A percentile compares a stretch with the other conserved stretches of the same genome.
Conservation (phyloP, 2,797 vertebrate species). For the Amniataba percoides region DNA sequence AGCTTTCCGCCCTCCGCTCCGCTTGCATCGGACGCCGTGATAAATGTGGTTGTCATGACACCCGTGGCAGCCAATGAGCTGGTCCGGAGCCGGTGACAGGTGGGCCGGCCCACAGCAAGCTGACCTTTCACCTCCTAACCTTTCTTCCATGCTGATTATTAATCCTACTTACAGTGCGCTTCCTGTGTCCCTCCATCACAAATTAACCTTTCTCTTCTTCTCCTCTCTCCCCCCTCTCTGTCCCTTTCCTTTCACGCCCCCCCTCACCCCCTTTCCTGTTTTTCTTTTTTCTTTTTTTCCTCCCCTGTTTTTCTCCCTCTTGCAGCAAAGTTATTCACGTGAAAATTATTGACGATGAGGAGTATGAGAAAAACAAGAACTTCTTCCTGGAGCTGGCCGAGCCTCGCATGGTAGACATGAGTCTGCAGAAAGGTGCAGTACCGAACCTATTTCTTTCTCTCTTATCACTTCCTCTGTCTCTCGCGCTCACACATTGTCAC, state of each 20-base stretch:
- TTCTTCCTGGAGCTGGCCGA: conserved; percentile 99
- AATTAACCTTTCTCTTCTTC: conserved; percentile 78
- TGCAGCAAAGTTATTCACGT: conserved; percentile 97
- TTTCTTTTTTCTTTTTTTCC: not conserved
- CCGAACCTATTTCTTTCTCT: conserved; percentile 81
- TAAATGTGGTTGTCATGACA: conserved; percentile 68
- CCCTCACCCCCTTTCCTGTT: too few species aligned
- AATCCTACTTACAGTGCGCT: conserved; percentile 72
- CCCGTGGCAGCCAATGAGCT: conserved; percentile 55
- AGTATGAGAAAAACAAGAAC: conserved; percentile 99
- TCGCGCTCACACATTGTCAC: conserved; percentile 20
- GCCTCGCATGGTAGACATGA: conserved; percentile 99
- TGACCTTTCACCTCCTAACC: conserved; percentile 73
- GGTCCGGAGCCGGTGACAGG: conserved; percentile 33
- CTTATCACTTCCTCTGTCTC: conserved; percentile 65
- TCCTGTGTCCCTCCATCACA: conserved; percentile 73
- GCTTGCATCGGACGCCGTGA: conserved; percentile 39
- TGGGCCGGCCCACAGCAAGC: conserved; percentile 24
- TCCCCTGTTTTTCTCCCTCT: conserved; percentile 58
- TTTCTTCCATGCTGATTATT: conserved; percentile 76
- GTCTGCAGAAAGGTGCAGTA: conserved; percentile 99
- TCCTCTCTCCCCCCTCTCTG: conserved; percentile 30
- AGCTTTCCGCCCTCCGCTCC: conserved; percentile 15
- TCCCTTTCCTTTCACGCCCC: conserved; percentile 38
- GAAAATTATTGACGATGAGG: conserved; percentile 99